phyloP scores from a whole-genome alignment of 2,797 vertebrate genomes.

The Carapus acus region DNA sequence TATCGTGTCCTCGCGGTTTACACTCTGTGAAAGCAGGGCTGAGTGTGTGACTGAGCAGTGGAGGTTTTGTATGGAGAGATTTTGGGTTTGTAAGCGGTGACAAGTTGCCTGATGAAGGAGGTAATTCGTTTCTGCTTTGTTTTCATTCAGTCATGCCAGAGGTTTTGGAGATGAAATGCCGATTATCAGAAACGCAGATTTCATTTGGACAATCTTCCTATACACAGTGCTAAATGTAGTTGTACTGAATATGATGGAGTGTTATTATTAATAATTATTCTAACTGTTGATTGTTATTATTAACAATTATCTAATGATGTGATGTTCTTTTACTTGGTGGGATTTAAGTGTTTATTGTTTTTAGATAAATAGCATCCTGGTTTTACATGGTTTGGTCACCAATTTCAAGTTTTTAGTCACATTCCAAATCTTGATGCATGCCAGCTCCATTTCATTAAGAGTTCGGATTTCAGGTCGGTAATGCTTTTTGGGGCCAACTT shows the following conservation, averaged over 20 bases:
- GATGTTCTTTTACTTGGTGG: conserved; percentile 80
- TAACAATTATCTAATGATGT: conserved; percentile 78
- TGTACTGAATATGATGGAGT: conserved; percentile 80
- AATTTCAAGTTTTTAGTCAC: conserved; percentile 65
- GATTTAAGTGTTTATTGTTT: conserved; percentile 80
- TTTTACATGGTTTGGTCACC: conserved; percentile 68
- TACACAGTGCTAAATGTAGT: conserved; percentile 80
- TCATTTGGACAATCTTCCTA: conserved; percentile 79
- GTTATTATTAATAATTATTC: conserved; percentile 81
- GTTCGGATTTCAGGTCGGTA: conserved; percentile 55
- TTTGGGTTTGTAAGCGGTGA: conserved; percentile 33
- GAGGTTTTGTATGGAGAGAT: conserved; percentile 34
- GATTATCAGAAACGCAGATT: conserved; percentile 62
- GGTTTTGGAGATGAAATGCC: conserved; percentile 55
- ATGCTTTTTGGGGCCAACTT: conserved; percentile 50
- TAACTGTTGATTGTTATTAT: conserved; percentile 82
- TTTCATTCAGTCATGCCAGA: conserved; percentile 53
- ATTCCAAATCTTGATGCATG: conserved; percentile 72
- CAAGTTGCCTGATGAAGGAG: conserved; percentile 23
- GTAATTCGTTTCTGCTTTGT: conserved; percentile 36
- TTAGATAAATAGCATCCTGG: conserved; percentile 73
- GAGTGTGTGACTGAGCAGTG: conserved; percentile 48
- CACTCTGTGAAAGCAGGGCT: conserved; percentile 57
- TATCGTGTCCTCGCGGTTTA: conserved; percentile 65
- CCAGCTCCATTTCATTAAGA: conserved; percentile 70